A percentile compares a stretch with the other conserved stretches of the same genome.
Evolutionary conservation across 2,888 invertebrate genomes (phyloP).

Genomic region (Xylocampa areola): DNA sequence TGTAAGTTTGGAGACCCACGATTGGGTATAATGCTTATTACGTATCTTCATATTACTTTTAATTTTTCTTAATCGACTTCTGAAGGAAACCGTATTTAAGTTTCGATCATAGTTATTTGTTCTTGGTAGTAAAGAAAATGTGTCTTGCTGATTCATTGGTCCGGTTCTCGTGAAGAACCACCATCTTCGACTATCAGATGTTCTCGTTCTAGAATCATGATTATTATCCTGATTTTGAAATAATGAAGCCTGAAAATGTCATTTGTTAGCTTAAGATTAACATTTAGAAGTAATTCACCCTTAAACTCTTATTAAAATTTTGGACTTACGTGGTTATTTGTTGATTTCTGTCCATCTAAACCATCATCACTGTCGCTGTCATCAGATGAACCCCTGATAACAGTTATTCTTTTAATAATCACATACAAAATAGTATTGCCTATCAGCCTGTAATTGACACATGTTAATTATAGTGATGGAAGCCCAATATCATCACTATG

Average conservation of each 20-base stretch:
- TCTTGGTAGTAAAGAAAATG: constrained; percentile 6
- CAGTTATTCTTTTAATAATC: neutral
- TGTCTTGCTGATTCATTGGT: constrained; percentile 1
- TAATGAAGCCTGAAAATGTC: constrained; percentile 22
- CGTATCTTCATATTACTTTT: constrained; percentile 14
- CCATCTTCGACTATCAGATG: constrained; percentile 19
- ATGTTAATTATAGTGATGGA: no score
- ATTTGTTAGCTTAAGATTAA: neutral
- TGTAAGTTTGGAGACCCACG: constrained; percentile 32
- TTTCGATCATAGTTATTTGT: neutral
- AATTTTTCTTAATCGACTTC: constrained; percentile 13
- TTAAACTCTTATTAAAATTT: neutral
- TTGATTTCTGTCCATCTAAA: constrained; percentile 10
- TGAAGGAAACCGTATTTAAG: constrained; percentile 4
- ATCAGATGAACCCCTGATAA: constrained; percentile 71
- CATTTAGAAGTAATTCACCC: no score
- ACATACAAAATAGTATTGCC: neutral
- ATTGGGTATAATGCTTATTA: constrained; percentile 23
- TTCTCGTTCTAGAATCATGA: neutral
- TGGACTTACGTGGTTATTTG: constrained; percentile 28
- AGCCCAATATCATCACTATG: no score
- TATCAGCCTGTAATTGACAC: no score
- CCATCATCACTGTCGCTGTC: constrained; percentile 65
- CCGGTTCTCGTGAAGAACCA: constrained; percentile 9
- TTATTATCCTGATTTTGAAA: neutral